Conservation (phyloP, 2,888 invertebrate genomes). For the Cylloceria caligata region DNA sequence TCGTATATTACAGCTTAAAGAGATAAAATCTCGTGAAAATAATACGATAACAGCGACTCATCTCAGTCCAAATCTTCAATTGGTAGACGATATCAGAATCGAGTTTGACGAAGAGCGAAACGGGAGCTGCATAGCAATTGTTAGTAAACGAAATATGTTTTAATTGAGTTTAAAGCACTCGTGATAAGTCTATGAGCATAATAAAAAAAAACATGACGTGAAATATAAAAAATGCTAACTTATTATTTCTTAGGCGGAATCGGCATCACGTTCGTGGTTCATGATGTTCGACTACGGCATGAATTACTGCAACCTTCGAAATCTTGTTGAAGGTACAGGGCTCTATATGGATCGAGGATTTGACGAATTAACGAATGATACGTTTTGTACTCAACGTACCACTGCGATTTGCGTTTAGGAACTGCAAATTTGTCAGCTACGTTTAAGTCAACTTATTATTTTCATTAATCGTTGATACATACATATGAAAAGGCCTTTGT, state of each 20-base stretch:
- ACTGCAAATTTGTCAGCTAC: not conserved
- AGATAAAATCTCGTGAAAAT: constrained; percentile 54
- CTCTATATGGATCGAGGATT: constrained; percentile 70
- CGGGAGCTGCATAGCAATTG: constrained; percentile 71
- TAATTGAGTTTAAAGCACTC: not conserved
- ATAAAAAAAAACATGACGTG: constrained; percentile 27
- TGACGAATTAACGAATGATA: constrained; percentile 71
- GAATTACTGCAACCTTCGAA: constrained; percentile 77
- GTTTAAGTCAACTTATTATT: no score
- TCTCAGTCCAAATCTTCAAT: constrained; percentile 62
- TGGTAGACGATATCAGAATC: constrained; percentile 70
- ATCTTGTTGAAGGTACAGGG: constrained; percentile 71
- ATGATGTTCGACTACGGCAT: constrained; percentile 74
- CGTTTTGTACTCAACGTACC: constrained; percentile 75
- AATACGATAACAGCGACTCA: constrained; percentile 73
- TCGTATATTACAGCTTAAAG: constrained; percentile 55
- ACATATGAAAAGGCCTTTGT: not conserved
- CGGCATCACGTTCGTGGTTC: constrained; percentile 74
- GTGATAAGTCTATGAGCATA: not conserved
- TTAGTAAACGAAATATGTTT: constrained; percentile 46
- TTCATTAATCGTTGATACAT: no score
- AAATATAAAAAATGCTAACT: not conserved
- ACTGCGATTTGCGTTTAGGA: constrained; percentile 70
- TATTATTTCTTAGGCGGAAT: constrained; percentile 71
- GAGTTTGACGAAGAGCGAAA: constrained; percentile 66